Evolutionary conservation across 2,888 invertebrate genomes (phyloP), one percentile per base, ranked within the genome.

Genomic region (Thumatha senex): DNA sequence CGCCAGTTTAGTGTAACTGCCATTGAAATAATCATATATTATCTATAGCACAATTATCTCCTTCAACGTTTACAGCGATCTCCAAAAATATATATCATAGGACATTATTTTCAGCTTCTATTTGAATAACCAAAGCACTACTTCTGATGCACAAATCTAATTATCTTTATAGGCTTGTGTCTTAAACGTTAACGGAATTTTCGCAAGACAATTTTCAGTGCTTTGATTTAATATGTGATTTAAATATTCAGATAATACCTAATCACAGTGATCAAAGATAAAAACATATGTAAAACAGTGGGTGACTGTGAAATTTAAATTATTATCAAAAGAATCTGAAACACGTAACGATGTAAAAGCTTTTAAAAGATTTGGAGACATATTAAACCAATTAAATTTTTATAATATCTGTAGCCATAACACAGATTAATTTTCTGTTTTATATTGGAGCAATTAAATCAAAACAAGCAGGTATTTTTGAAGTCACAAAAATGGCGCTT

Each of bases 401-500:
- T 43, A 48, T 24, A 39, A 24, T 13, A 24, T 40, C 39, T 39
- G 39, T 39, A 35, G 44, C 14, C 14, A 34, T 45, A 15, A 45
- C 14, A 40, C 30, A 12, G 35, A 50, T 46, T 55, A 53, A 53
- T 47, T 51, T 48, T 38, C 46, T 48, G 49, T 42, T 46, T 41
- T 42, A 11, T 35, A 57, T 52, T 49, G 44, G 38, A 50, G 12
- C 43, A 15, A 31, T 12, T 55, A 39, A 54, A 35, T 52, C 40
- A 15, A 46, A 53, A 46, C 29, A 46, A 51, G 57, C 46, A 53
- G 47, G 54, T 74, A 76, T 71, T 72, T 76, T 63, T 45, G 57
- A 52, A 61, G 33, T 47, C 66, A 74, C 67, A 72, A 69, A 61
- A 51, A 53, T 30, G 59, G 62, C 57, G 56, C 57, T 67, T 64